These are phyloP conservation scores for Villa cingulata DNA, from an alignment of 2,888 invertebrate species.

Conservation along the genomic window DNA sequence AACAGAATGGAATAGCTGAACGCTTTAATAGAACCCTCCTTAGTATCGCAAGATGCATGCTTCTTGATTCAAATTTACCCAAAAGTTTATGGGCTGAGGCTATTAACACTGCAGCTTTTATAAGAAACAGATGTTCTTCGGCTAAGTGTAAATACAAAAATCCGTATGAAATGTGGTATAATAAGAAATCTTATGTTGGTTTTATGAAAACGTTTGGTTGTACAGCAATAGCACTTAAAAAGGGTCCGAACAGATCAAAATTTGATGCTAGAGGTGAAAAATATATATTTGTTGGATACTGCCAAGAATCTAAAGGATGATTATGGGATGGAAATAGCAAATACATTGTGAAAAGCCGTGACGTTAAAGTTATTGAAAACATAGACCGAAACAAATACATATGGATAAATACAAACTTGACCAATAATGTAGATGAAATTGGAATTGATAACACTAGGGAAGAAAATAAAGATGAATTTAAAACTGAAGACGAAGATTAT, in stretches of 20 bases:
- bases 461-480: too few relatives aligned
- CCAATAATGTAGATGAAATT: too few relatives aligned
- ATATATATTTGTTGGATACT: slow-evolving; percentile 7
- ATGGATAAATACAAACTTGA: not conserved
- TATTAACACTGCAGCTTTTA: slow-evolving; percentile 14
- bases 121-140: slow-evolving; percentile 9
- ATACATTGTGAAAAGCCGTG: slow-evolving; percentile 2
- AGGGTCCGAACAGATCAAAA: slow-evolving; percentile 1
- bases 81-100: slow-evolving; percentile 21
- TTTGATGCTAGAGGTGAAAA: slow-evolving; percentile 6
- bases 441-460: too few relatives aligned
- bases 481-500: too few relatives aligned
- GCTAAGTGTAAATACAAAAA: not conserved
- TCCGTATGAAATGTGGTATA: slow-evolving; percentile 9
- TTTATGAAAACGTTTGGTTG: slow-evolving; percentile 6
- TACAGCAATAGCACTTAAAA: slow-evolving; percentile 4
- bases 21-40: slow-evolving; percentile 17
- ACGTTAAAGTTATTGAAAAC: slow-evolving; percentile 5
- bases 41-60: slow-evolving; percentile 18
- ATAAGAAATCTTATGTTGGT: slow-evolving; percentile 3
- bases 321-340: slow-evolving; percentile 4
- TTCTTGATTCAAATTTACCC: slow-evolving; percentile 15
- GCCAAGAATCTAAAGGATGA: slow-evolving; percentile 5
- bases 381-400: not conserved
- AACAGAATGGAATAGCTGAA: slow-evolving; percentile 20